Percentiles rank a stretch among this genome's conserved stretches.
Evolutionary conservation across 2,113 vertebrate genomes (phyloP).

Genomic region (Galbula dea): DNA sequence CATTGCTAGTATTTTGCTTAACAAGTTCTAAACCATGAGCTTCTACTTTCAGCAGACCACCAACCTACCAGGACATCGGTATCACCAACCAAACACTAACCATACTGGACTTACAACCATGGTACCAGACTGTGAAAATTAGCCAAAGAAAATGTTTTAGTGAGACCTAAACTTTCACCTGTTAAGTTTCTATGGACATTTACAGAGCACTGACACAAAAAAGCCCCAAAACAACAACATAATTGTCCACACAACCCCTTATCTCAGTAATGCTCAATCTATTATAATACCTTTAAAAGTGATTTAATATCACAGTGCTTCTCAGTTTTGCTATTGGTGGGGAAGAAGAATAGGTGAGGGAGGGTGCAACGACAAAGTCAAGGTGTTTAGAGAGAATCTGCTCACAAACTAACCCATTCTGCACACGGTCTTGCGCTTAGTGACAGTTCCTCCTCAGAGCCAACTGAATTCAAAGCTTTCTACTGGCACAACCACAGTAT

Average conservation of each 20-base stretch:
- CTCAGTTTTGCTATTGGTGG: neutral
- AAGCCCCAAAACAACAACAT: neutral
- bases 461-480: neutral
- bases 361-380: neutral
- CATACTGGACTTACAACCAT: neutral
- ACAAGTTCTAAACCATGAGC: neutral
- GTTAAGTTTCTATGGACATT: neutral
- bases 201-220: rapidly evolving
- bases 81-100: neutral
- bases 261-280: rapidly evolving
- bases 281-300: rapidly evolving
- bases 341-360: rapidly evolving
- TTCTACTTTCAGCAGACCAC: neutral
- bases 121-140: neutral
- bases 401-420: neutral
- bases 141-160: neutral
- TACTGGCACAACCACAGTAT: neutral
- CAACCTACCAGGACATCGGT: neutral
- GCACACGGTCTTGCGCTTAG: rapidly evolving
- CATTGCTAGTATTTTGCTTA: neutral
- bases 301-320: neutral
- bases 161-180: neutral
- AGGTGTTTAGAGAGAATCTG: neutral
- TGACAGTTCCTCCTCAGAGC: neutral
- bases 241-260: neutral